Evolutionary conservation across 1,140 invertebrate genomes (phyloP).

Genomic region (Bactericera cockerelli): DNA sequence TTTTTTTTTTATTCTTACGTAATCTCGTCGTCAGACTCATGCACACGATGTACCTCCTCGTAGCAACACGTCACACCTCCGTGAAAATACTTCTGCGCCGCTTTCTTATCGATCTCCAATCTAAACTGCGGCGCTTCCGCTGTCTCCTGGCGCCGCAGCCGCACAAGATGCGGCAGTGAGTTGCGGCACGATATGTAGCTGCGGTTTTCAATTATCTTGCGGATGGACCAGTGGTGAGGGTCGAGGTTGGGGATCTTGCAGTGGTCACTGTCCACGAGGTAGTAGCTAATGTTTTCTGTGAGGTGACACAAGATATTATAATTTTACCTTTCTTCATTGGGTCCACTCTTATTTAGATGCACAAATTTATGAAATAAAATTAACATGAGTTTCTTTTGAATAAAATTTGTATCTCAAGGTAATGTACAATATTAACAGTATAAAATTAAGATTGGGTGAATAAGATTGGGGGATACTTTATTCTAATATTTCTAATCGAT

Average conservation of each 20-base stretch:
- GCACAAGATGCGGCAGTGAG: neutral
- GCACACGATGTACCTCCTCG: slow-evolving; percentile 28
- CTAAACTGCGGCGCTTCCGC: no score
- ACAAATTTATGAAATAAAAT: no score
- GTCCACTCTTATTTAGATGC: no score
- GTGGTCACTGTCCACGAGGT: slow-evolving; percentile 17
- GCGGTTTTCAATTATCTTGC: neutral
- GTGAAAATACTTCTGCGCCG: slow-evolving; percentile 18
- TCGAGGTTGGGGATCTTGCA: slow-evolving; percentile 64
- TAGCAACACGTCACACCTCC: slow-evolving; percentile 36
- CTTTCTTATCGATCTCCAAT: slow-evolving; percentile 24
- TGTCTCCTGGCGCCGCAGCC: neutral
- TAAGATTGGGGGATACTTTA: no score
- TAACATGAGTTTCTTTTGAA: no score
- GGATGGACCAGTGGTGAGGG: slow-evolving; percentile 39
- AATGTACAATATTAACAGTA: no score
- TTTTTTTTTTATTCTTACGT: no score
- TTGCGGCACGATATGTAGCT: neutral
- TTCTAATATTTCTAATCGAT: no score
- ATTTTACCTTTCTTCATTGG: no score
- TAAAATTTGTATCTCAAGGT: no score
- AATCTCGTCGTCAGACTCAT: neutral
- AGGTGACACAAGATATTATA: no score
- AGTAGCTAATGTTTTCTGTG: neutral
- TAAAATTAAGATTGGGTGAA: no score